These are phyloP conservation scores for Scolanthus callimorphus DNA, from an alignment of 92 coral and sea anemone species.

Conservation along the genomic window DNA sequence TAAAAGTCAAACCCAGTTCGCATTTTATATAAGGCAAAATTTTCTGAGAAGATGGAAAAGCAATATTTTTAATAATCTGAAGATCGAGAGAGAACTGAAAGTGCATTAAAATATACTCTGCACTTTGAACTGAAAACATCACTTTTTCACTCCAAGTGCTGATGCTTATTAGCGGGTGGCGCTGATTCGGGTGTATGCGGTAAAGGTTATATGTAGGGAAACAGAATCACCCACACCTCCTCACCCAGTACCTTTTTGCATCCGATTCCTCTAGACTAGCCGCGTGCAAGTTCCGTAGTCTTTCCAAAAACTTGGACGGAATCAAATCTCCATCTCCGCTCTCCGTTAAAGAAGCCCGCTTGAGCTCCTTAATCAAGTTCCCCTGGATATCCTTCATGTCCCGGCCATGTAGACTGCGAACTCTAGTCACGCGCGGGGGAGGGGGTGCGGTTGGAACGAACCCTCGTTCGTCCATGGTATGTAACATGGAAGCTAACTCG, in stretches of 20 bases:
- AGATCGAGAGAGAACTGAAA: no score
- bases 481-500: not conserved
- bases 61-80: no score
- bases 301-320: constrained; percentile 4
- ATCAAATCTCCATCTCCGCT: not conserved
- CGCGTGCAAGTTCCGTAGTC: constrained; percentile 7
- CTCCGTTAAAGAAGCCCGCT: not conserved
- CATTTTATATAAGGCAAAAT: no score
- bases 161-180: no score
- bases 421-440: not conserved
- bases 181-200: no score
- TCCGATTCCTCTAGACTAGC: not conserved
- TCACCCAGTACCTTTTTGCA: not conserved
- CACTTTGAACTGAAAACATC: no score
- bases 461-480: not conserved
- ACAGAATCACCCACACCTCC: no score
- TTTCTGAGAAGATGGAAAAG: no score
- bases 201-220: no score
- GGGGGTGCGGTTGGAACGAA: not conserved
- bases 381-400: not conserved
- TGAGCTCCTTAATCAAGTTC: not conserved
- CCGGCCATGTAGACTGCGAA: not conserved
- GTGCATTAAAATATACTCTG: no score
- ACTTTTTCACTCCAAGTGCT: no score
- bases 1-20: no score